Percentiles rank a stretch among this genome's conserved stretches.
Evolutionary conservation across 2,797 vertebrate genomes (phyloP).

Genomic region (Gambelia wislizenii): DNA sequence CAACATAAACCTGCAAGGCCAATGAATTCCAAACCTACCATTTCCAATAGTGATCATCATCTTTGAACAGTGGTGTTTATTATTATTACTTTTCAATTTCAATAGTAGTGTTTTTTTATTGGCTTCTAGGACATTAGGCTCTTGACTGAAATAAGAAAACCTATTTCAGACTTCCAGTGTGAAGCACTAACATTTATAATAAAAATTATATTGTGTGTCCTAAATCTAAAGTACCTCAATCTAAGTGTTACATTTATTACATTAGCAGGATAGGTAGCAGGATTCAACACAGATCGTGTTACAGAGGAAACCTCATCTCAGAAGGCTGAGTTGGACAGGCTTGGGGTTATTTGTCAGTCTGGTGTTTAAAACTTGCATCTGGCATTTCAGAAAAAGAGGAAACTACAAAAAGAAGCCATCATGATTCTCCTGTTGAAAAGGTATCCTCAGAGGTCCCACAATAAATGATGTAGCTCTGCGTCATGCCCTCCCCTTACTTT

Average conservation of each 20-base stretch:
- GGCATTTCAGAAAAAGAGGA: slow-evolving; percentile 5
- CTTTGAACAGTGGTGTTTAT: not conserved
- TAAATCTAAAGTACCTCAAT: not conserved
- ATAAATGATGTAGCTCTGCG: not conserved
- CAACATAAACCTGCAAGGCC: not conserved
- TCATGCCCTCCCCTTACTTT: not conserved
- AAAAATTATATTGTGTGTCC: slow-evolving; percentile 1
- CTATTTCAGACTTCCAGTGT: not conserved
- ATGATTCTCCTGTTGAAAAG: slow-evolving; percentile 10
- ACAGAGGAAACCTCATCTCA: not conserved
- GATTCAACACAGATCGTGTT: not conserved
- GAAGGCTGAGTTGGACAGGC: not conserved
- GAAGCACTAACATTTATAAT: slow-evolving; percentile 7
- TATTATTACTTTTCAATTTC: slow-evolving; percentile 16
- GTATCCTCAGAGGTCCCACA: not conserved
- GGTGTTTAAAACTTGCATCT: not conserved
- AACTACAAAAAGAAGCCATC: slow-evolving; percentile 11
- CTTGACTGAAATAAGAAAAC: slow-evolving; percentile 3
- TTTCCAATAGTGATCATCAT: slow-evolving; percentile 4
- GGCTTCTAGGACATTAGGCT: slow-evolving; percentile 16
- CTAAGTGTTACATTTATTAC: slow-evolving; percentile 10
- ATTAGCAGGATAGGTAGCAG: not conserved
- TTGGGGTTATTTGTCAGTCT: not conserved
- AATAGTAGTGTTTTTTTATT: not conserved
- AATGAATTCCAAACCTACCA: not conserved